Conservation (phyloP, 1,140 invertebrate species). For the Campoletis sonorensis region DNA sequence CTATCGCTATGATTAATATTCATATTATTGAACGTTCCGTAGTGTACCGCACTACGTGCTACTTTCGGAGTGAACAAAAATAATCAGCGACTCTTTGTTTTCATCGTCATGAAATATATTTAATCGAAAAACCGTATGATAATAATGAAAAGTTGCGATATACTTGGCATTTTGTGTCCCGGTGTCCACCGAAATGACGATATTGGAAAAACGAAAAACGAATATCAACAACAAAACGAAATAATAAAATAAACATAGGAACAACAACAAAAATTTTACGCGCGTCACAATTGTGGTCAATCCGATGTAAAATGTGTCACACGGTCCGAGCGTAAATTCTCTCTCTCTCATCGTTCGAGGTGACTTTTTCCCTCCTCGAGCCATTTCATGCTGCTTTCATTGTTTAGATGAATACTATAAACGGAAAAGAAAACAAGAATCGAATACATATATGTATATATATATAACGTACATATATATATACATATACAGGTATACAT, state of each 20-base stretch:
- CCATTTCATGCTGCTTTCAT: slow-evolving; percentile 71
- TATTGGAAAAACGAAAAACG: neutral
- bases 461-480: neutral
- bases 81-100: neutral
- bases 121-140: neutral
- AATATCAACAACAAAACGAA: too few relatives aligned
- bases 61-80: neutral
- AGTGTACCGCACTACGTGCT: neutral
- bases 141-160: too few relatives aligned
- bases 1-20: neutral
- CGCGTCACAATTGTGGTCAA: neutral
- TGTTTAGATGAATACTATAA: slow-evolving; percentile 72
- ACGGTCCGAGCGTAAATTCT: neutral
- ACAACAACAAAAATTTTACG: neutral
- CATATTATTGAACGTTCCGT: slow-evolving; percentile 6
- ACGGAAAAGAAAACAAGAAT: slow-evolving; percentile 52
- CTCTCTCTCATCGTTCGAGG: slow-evolving; percentile 38
- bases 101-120: neutral
- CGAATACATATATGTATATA: slow-evolving; percentile 28
- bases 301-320: neutral
- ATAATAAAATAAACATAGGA: neutral
- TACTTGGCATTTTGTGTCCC: neutral
- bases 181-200: neutral
- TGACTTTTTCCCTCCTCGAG: slow-evolving; percentile 63
- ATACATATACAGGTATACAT: neutral